These are phyloP conservation scores for Hermatobates lingyangjiaoensis DNA, from an alignment of 1,140 invertebrate genomes.

Conservation along the genomic window DNA sequence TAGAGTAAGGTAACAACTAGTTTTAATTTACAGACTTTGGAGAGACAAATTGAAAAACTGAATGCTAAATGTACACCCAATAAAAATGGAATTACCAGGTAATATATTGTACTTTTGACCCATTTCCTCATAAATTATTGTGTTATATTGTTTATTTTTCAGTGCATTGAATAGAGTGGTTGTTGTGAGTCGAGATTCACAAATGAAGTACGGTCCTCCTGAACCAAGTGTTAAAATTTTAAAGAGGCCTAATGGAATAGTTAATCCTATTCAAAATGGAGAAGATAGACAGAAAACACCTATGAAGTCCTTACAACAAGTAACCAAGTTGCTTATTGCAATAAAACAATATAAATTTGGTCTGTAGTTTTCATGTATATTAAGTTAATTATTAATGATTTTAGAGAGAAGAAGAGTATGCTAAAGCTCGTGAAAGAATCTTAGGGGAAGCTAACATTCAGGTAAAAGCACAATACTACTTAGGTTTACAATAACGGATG, in stretches of 20 bases:
- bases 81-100: neutral
- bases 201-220: neutral
- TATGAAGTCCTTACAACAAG: neutral
- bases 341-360: no score
- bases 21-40: neutral
- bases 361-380: no score
- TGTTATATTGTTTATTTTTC: neutral
- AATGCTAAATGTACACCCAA: neutral
- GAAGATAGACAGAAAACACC: neutral
- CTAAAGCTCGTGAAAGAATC: conserved; percentile 1
- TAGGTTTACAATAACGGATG: no score
- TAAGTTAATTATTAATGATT: no score
- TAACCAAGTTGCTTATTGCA: no score
- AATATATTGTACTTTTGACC: neutral
- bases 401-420: neutral
- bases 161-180: neutral
- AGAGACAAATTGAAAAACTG: neutral
- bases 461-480: no score
- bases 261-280: neutral
- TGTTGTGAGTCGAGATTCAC: neutral
- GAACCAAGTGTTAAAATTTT: neutral
- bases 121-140: neutral
- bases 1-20: neutral
- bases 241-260: neutral
- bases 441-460: neutral